Base-by-base conservation (phyloP, 1,140 invertebrate genomes). In the Drosophila nigromelanica region DNA sequence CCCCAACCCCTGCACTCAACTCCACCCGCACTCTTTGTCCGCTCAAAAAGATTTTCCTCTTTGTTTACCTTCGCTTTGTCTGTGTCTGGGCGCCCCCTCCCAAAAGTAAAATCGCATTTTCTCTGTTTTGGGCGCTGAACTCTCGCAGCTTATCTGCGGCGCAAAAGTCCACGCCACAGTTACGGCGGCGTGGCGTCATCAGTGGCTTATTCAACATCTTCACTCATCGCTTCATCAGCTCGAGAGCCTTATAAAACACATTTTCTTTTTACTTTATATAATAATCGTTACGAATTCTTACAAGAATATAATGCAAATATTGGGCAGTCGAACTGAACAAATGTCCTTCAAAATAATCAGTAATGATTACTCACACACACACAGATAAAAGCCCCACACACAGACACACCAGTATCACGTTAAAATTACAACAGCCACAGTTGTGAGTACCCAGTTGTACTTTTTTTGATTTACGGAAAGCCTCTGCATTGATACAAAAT, bases 331-430 rank as follows among this genome's bases (percentile, higher is more conserved):
- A 73, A 72, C 55, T 48, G 43, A 52, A 18, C 55, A 43, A 79
- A 73, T 89, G 83, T 89, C 83, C 83, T 89, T 85, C 83, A 89
- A 89, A 89, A 73, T 89, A 89, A 89, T 89, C 83, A 80, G 76
- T 76, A 80, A 61, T 69, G 82, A 89, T 89, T 74, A 70, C 79
- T 55, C 52, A 59, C 27, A 37, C 33, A 35, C 54, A 59, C 59
- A 40, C 21, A 27, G 10, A 11, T 40, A 75, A 61, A 58, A 15
- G 59, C 39, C 59, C 61, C 43, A 71, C 50, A 66, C 59, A 72
- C 52, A 76, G 27, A 14, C 21, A 60, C 14, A 69, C 40, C 24
- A 42, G 33, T 68, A 68, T 73, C 63, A 73, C 55, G 42, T 48
- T 63, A 54, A 39, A 70, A 62, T 55, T 50, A 58, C 45, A 67